Evolutionary conservation across 2,888 invertebrate species (phyloP).

Genomic region (Hemaris fuciformis): DNA sequence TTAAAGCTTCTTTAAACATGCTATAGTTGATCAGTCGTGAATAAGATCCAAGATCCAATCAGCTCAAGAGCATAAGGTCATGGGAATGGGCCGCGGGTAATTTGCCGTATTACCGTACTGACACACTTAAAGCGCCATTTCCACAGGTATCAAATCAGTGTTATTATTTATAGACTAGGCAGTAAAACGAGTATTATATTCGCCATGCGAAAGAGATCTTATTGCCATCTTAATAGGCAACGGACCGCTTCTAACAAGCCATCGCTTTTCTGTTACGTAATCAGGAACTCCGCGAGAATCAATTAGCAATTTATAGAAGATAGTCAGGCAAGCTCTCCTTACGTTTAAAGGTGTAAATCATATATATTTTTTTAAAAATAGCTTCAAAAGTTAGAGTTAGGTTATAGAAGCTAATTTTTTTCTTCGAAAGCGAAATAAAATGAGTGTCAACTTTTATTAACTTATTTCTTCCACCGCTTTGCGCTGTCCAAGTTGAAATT

Average conservation of each 20-base stretch:
- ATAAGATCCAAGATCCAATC: constrained; percentile 1
- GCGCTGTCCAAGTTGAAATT: no score
- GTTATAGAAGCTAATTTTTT: no score
- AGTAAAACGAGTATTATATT: not conserved
- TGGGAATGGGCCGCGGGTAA: constrained; percentile 16
- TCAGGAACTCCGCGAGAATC: not conserved
- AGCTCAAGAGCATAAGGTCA: constrained; percentile 11
- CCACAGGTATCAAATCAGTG: constrained; percentile 11
- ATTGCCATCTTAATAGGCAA: not conserved
- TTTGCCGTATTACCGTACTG: constrained; percentile 20
- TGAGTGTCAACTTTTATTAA: no score
- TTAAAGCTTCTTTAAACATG: not conserved
- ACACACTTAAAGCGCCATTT: constrained; percentile 20
- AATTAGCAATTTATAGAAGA: no score
- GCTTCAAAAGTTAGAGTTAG: no score
- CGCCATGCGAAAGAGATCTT: not conserved
- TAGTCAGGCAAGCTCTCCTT: no score
- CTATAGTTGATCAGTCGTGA: not conserved
- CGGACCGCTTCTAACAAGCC: constrained; percentile 8
- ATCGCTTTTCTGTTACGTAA: constrained; percentile 9
- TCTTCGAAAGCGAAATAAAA: no score
- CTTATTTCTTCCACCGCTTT: no score
- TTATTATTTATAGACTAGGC: not conserved
- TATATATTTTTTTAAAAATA: no score
- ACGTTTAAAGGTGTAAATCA: no score